These are phyloP conservation scores for Nycteola revayana DNA, from an alignment of 2,888 invertebrate genomes.

Conservation along the genomic window DNA sequence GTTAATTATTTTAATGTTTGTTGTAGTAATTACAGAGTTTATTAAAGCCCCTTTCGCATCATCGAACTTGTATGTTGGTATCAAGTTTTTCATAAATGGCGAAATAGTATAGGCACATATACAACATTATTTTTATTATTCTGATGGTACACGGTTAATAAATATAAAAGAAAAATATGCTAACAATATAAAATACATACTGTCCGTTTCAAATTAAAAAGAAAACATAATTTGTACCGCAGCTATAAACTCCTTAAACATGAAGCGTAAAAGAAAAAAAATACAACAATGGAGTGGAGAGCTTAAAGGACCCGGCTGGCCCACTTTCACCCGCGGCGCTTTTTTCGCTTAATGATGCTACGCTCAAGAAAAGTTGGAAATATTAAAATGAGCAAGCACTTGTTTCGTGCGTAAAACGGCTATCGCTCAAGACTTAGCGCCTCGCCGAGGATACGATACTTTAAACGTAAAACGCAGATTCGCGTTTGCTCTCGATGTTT, in stretches of 20 bases:
- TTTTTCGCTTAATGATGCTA: conserved; percentile 74
- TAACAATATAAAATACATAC: no score
- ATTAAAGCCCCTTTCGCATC: no score
- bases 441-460: conserved; percentile 41
- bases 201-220: conserved; percentile 17
- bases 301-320: conserved; percentile 62
- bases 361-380: conserved; percentile 66
- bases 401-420: conserved; percentile 71
- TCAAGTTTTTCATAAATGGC: no score
- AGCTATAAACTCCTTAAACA: conserved; percentile 30
- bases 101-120: no score
- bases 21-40: no score
- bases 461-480: conserved; percentile 27
- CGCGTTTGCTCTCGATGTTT: conserved; percentile 27
- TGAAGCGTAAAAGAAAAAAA: conserved; percentile 47
- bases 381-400: conserved; percentile 81
- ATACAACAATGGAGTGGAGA: conserved; percentile 67
- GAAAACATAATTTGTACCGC: conserved; percentile 27
- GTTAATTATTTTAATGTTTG: no score
- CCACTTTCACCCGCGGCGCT: conserved; percentile 61
- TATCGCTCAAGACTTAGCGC: conserved; percentile 66
- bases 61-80: no score
- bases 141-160: no score
- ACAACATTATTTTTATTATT: no score
- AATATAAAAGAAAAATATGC: no score